Base-by-base conservation (phyloP, 2,797 vertebrate genomes). In the Diplodus sargus region DNA sequence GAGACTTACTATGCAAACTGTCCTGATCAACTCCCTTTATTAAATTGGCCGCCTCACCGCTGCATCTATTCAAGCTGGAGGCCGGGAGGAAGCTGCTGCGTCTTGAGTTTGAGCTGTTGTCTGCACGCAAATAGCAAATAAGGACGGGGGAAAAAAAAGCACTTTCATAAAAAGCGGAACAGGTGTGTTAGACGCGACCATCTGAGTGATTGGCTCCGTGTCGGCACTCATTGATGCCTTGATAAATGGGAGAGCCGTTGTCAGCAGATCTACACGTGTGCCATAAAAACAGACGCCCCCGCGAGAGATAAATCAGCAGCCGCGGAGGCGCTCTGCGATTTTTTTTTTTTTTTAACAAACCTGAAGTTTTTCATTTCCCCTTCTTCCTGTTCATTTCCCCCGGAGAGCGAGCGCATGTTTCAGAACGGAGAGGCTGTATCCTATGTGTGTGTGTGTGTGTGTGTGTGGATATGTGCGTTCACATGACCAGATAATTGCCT, bases 1-100 rank as follows among this genome's bases (percentile, higher is more conserved):
- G 72, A 83, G 89, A 87, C 67, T 77, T 47, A 9, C 81, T 64
- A 85, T 89, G 90, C 82, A 91, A 89, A 91, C 89, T 83, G 85
- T 83, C 83, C 85, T 68, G 87, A 90, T 89, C 88, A 86, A 60
- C 74, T 86, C 65, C 49, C 60, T 88, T 90, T 90, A 92, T 92
- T 91, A 89, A 88, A 91, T 72, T 57, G 81, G 59, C 80, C 79
- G 70, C 70, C 84, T 91, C 78, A 17, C 70, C 39, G 67, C 85
- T 48, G 65, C 81, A 20, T 88, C 59, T 74, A 66, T 85, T 91
- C 84, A 76, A 7, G 69, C 86, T 58, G 67, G 67, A 70, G 77
- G 85, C 79, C 78, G 53, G 25, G 34, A 76, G 77, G 74, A 81
- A 65, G 74, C 72, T 77, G 5, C 77, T 23, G 79, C 81, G 42